A percentile compares a stretch with the other conserved stretches of the same genome.
Evolutionary conservation across 2,888 invertebrate species (phyloP).

Genomic region (Physocephala rufipes): DNA sequence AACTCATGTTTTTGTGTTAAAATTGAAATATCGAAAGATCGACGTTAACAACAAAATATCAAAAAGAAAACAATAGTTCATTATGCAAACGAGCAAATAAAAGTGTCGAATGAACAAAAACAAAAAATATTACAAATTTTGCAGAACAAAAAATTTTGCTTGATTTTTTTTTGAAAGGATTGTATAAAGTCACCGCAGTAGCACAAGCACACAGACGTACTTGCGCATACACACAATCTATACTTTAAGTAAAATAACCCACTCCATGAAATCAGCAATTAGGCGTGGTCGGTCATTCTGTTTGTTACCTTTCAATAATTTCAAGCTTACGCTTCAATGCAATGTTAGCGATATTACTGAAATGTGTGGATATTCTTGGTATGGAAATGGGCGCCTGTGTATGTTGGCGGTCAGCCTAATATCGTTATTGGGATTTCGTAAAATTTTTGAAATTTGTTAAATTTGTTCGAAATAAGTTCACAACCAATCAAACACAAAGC

Average conservation of each 20-base stretch:
- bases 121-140: too few relatives aligned
- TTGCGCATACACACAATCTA: background rate
- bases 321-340: background rate
- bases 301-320: background rate
- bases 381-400: background rate
- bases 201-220: too few relatives aligned
- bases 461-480: conserved; percentile 14
- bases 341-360: conserved; percentile 20
- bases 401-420: background rate
- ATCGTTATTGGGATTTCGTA: conserved; percentile 7
- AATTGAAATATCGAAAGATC: too few relatives aligned
- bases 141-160: conserved; percentile 12
- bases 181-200: too few relatives aligned
- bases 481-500: conserved; percentile 5
- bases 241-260: conserved; percentile 20
- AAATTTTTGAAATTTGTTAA: conserved; percentile 30
- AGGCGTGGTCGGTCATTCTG: background rate
- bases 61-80: too few relatives aligned
- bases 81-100: too few relatives aligned
- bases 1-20: too few relatives aligned
- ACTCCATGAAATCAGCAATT: background rate
- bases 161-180: conserved; percentile 17
- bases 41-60: too few relatives aligned
- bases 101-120: too few relatives aligned
- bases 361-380: background rate